phyloP scores from a whole-genome alignment of 2,888 invertebrate genomes.

The Nomada flava region DNA sequence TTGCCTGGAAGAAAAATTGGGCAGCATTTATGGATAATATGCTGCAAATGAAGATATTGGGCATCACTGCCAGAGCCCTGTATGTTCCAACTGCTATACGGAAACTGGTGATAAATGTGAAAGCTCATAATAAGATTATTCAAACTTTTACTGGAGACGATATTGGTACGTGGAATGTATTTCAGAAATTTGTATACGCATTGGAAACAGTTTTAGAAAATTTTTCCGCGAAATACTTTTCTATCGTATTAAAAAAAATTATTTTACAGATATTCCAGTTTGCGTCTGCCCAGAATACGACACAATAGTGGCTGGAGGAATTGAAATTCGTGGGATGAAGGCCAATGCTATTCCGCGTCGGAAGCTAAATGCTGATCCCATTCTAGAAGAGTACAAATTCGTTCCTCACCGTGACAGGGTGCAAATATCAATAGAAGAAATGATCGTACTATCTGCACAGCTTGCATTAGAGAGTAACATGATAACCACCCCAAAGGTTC shows the following conservation, averaged over 20 bases:
- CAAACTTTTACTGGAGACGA: constrained; percentile 69
- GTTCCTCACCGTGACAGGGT: constrained; percentile 84
- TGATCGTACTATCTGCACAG: constrained; percentile 83
- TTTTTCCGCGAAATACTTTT: background rate
- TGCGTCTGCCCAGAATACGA: constrained; percentile 82
- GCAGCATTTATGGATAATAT: constrained; percentile 89
- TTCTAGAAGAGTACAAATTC: constrained; percentile 86
- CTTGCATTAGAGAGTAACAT: constrained; percentile 85
- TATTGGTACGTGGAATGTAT: constrained; percentile 72
- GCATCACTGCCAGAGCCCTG: constrained; percentile 83
- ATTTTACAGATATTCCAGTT: constrained; percentile 80
- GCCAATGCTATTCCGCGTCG: constrained; percentile 85
- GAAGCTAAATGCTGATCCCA: constrained; percentile 85
- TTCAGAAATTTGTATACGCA: too few species aligned
- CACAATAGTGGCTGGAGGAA: constrained; percentile 85
- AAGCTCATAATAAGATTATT: constrained; percentile 79
- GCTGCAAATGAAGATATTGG: constrained; percentile 87
- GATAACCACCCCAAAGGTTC: constrained; percentile 77
- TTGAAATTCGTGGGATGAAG: constrained; percentile 87
- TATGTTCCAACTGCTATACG: constrained; percentile 87
- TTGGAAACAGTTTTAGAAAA: background rate
- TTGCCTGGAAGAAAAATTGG: constrained; percentile 88
- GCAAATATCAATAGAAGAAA: constrained; percentile 72
- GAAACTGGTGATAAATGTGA: constrained; percentile 86
- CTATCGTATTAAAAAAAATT: background rate